phyloP scores from a whole-genome alignment of 2,888 invertebrate species.

The Agonopterix heracliana region DNA sequence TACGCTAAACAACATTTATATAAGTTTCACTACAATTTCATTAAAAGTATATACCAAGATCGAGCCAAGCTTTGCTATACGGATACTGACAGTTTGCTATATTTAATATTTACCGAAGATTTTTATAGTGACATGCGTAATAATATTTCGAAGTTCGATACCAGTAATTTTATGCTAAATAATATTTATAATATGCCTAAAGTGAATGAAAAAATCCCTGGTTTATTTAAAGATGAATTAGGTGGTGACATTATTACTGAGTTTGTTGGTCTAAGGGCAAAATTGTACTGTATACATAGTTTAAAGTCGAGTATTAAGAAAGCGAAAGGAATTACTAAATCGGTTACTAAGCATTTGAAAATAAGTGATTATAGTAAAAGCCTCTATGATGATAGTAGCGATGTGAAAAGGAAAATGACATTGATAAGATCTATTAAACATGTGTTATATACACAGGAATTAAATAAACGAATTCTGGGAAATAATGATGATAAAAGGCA shows the following conservation, averaged over 20 bases:
- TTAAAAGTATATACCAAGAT: conserved; percentile 3
- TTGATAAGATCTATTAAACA: too few relatives aligned
- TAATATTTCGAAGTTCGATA: conserved; percentile 10
- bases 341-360: too few relatives aligned
- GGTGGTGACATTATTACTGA: conserved; percentile 11
- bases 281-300: background rate
- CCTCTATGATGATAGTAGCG: conserved; percentile 1
- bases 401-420: too few relatives aligned
- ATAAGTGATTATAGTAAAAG: too few relatives aligned
- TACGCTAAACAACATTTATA: conserved; percentile 12
- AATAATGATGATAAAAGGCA: too few relatives aligned
- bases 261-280: conserved; percentile 11
- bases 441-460: too few relatives aligned
- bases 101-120: conserved; percentile 8
- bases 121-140: conserved; percentile 11
- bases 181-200: conserved; percentile 7
- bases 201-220: conserved; percentile 11
- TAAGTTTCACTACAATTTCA: conserved; percentile 10
- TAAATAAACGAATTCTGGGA: too few relatives aligned
- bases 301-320: too few relatives aligned
- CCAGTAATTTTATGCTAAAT: conserved; percentile 8
- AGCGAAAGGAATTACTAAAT: too few relatives aligned
- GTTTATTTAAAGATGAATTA: conserved; percentile 13
- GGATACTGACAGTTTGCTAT: conserved; percentile 9
- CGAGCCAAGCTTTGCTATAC: conserved; percentile 9